Conservation (phyloP, 2,888 invertebrate genomes). For the Tetrapedia diversipes region DNA sequence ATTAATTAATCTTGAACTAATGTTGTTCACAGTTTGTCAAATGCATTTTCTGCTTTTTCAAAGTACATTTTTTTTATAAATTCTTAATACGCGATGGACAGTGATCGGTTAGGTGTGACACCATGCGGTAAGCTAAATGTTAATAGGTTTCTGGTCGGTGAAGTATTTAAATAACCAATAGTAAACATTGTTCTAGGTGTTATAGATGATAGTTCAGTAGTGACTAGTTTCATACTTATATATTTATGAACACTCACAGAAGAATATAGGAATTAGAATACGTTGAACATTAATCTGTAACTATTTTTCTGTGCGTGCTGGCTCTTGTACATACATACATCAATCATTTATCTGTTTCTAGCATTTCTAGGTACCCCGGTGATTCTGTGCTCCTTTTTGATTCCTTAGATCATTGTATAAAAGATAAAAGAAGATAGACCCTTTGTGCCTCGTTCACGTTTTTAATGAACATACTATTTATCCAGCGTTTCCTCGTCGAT, state of each 20-base stretch:
- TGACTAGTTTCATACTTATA: background rate
- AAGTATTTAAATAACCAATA: too few relatives aligned
- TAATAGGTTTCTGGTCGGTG: too few relatives aligned
- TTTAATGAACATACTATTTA: conserved; percentile 23
- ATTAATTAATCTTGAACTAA: too few relatives aligned
- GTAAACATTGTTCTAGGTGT: conserved; percentile 47
- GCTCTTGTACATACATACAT: conserved; percentile 18
- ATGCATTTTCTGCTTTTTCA: too few relatives aligned
- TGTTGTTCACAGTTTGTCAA: too few relatives aligned
- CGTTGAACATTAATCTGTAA: background rate
- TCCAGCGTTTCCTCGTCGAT: background rate
- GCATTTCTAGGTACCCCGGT: conserved; percentile 44
- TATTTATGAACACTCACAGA: conserved; percentile 9
- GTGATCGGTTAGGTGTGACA: too few relatives aligned
- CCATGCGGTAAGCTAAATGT: too few relatives aligned
- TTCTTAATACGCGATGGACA: too few relatives aligned
- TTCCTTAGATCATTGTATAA: conserved; percentile 59
- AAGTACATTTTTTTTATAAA: too few relatives aligned
- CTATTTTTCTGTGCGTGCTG: conserved; percentile 16
- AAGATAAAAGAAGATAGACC: conserved; percentile 34
- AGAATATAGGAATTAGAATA: background rate
- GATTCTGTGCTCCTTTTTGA: conserved; percentile 30
- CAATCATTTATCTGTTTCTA: conserved; percentile 1
- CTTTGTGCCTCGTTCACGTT: conserved; percentile 39
- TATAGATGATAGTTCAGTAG: conserved; percentile 42